A percentile compares a stretch with the other conserved stretches of the same genome.
Evolutionary conservation across 2,888 invertebrate genomes (phyloP).

Genomic region (Danaus chrysippus): DNA sequence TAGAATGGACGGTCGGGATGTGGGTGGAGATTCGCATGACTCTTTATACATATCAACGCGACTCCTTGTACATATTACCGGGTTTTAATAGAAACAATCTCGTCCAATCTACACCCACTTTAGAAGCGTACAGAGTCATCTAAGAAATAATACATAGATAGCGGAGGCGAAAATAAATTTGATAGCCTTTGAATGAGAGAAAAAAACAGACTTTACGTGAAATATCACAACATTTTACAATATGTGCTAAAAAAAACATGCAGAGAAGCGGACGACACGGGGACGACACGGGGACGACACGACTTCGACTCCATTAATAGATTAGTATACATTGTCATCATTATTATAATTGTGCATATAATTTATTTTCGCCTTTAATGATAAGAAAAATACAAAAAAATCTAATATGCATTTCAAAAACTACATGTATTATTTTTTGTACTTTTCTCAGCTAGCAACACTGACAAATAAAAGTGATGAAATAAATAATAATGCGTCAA

Average conservation of each 20-base stretch:
- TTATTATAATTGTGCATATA: slow-evolving; percentile 6
- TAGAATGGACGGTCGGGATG: slow-evolving; percentile 22
- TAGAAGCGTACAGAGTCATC: slow-evolving; percentile 16
- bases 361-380: slow-evolving; percentile 42
- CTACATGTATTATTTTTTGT: slow-evolving; percentile 8
- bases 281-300: slow-evolving; percentile 37
- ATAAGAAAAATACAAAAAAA: slow-evolving; percentile 25
- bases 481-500: slow-evolving; percentile 16
- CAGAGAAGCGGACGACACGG: slow-evolving; percentile 62
- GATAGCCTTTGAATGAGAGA: slow-evolving; percentile 6
- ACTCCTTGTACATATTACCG: neutral
- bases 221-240: too few species aligned
- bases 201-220: neutral
- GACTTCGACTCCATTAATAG: slow-evolving; percentile 46
- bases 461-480: slow-evolving; percentile 16
- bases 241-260: slow-evolving; percentile 45
- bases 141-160: slow-evolving; percentile 1
- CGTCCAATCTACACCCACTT: slow-evolving; percentile 36
- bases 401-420: neutral
- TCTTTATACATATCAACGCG: neutral
- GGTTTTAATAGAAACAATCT: neutral
- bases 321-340: slow-evolving; percentile 25
- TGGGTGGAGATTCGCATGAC: slow-evolving; percentile 15
- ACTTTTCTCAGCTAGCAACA: slow-evolving; percentile 17
- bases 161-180: slow-evolving; percentile 51